phyloP scores from a whole-genome alignment of 2,797 vertebrate species.

The Sebastes iracundus region DNA sequence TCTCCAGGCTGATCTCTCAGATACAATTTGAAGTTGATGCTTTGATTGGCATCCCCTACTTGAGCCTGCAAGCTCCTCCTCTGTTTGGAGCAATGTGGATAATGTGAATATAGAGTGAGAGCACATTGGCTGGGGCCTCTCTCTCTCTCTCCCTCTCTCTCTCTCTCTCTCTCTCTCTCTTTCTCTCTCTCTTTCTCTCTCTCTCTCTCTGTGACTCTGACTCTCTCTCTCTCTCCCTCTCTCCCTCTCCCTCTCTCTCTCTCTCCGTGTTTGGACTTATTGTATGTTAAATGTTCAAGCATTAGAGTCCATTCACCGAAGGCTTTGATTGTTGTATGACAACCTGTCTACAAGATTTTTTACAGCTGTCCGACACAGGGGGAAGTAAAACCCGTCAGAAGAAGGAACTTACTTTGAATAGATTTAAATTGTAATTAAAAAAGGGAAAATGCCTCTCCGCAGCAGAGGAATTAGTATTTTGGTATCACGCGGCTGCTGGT shows the following conservation, averaged over 20 bases:
- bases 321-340: slow-evolving; percentile 93
- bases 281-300: slow-evolving; percentile 92
- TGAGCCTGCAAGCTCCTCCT: slow-evolving; percentile 91
- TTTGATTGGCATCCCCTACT: slow-evolving; percentile 97
- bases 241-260: slow-evolving; percentile 32
- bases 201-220: neutral
- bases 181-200: neutral
- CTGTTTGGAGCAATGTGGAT: slow-evolving; percentile 84
- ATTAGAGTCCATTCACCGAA: slow-evolving; percentile 90
- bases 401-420: slow-evolving; percentile 85
- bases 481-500: slow-evolving; percentile 32
- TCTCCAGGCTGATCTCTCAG: slow-evolving; percentile 96
- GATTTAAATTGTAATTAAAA: slow-evolving; percentile 78
- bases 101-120: slow-evolving; percentile 88
- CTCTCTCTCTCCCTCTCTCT: slow-evolving; percentile 35
- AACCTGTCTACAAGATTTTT: slow-evolving; percentile 94
- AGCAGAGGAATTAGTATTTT: slow-evolving; percentile 56
- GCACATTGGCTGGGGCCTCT: slow-evolving; percentile 86
- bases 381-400: slow-evolving; percentile 87
- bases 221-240: neutral
- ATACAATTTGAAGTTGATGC: slow-evolving; percentile 99
- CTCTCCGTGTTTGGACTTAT: slow-evolving; percentile 83
- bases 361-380: slow-evolving; percentile 92
- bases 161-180: slow-evolving; percentile 64
- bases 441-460: slow-evolving; percentile 43